Base-by-base conservation (phyloP, 2,797 vertebrate species). In the Neosalanx taihuensis region DNA sequence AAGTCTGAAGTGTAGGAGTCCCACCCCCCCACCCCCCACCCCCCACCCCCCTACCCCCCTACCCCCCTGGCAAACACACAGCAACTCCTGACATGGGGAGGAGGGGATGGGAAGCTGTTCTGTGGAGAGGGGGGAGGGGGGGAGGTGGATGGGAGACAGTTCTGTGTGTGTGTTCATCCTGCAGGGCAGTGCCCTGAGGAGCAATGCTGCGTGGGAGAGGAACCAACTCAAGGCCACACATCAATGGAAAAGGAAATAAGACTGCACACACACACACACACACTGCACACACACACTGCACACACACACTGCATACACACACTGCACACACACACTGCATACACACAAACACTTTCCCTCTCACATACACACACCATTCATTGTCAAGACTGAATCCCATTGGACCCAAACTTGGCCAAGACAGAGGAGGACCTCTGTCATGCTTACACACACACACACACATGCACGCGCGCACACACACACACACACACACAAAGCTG, bases 231-330 rank as follows among this genome's bases (percentile, higher is more conserved):
- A 56, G 65, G 49, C 17, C 66, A 68, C 23, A 56, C 66, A 20
- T 68, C 66, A 68, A 13, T 56, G 51, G 18, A 68, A 17, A 51
- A 56, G 9, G 66, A 68, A 56, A 51, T 63, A 17, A 33, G 2
- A 33, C n/a, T 29, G 26, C 13, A 49, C 5, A 65, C 41, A 66
- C 37, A 51, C 37, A 67, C 20, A 29, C 57, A 20, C 57, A 6
- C 57, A 6, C 58, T 20, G 5, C 57, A n/a, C 57, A n/a, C 57
- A n/a, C 57, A n/a, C n/a, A n/a, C n/a, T 7, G 23, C 57, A n/a
- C 37, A 51, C 37, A 67, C 20, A 31, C 46, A 12, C 5, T 53
- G 26, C 57, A 20, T 20, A 29, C 57, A 20, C 57, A 6, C 57
- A 6, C 58, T 20, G 5, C 57, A n/a, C 57, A n/a, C 57, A n/a